Evolutionary conservation across 2,113 vertebrate genomes (phyloP).

Genomic region (Mastomys coucha): DNA sequence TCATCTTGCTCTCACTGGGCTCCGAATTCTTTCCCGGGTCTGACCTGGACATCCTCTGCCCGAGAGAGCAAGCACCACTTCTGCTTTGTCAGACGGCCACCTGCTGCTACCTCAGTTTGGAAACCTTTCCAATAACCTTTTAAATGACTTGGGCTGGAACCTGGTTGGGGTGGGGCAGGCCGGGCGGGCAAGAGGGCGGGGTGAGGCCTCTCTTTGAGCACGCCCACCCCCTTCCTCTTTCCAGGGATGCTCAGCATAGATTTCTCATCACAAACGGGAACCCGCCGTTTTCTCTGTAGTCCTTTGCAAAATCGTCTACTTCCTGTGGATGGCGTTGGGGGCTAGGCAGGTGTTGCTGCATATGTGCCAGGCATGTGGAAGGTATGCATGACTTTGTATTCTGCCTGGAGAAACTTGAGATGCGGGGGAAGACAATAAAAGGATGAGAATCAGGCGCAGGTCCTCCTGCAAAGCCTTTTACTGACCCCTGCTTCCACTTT

Average conservation of each 20-base stretch:
- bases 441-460: neutral
- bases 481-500: too few relatives aligned
- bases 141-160: neutral
- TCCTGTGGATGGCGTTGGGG: neutral
- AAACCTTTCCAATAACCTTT: neutral
- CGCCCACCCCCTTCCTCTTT: conserved; percentile 18
- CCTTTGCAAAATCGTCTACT: neutral
- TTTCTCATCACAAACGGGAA: neutral
- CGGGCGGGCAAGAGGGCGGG: neutral
- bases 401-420: neutral
- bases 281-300: neutral
- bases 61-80: conserved; percentile 30
- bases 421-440: neutral
- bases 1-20: neutral
- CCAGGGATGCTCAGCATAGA: neutral
- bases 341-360: neutral
- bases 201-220: neutral
- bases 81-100: conserved; percentile 68
- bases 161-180: conserved; percentile 40
- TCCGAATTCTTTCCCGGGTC: neutral
- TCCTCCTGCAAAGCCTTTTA: neutral
- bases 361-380: neutral
- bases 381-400: neutral
- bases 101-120: conserved; percentile 65
- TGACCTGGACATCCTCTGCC: neutral